These are phyloP conservation scores for Rapana venosa DNA, from an alignment of 2,888 invertebrate genomes.

Conservation along the genomic window DNA sequence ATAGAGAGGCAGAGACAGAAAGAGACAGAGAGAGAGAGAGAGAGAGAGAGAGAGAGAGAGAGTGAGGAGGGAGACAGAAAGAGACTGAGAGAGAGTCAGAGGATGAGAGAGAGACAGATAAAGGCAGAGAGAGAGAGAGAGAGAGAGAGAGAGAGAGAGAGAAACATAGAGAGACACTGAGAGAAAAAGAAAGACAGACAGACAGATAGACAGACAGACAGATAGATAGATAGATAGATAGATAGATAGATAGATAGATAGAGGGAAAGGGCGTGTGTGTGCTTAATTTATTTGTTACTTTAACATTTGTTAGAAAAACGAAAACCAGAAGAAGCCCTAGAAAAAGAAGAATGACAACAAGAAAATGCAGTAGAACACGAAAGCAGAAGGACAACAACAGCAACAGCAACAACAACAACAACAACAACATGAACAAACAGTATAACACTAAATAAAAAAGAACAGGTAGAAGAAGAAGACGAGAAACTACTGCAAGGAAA, in stretches of 20 bases:
- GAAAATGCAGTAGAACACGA: no score
- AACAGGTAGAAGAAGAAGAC: no score
- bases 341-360: no score
- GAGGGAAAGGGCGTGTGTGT: not conserved
- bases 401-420: no score
- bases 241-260: no score
- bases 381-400: no score
- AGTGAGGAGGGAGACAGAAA: not conserved
- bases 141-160: not conserved
- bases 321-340: no score
- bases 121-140: not conserved
- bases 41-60: not conserved
- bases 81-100: not conserved
- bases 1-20: not conserved
- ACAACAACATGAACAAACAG: no score
- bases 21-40: not conserved
- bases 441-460: no score
- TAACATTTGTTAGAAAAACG: no score
- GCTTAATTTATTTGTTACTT: no score
- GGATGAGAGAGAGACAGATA: not conserved
- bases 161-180: not conserved
- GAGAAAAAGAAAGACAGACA: not conserved
- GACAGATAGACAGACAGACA: not conserved
- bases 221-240: not conserved
- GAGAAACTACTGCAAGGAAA: no score